Base-by-base conservation (phyloP, 2,888 invertebrate genomes). In the Cremastinae sp. region DNA sequence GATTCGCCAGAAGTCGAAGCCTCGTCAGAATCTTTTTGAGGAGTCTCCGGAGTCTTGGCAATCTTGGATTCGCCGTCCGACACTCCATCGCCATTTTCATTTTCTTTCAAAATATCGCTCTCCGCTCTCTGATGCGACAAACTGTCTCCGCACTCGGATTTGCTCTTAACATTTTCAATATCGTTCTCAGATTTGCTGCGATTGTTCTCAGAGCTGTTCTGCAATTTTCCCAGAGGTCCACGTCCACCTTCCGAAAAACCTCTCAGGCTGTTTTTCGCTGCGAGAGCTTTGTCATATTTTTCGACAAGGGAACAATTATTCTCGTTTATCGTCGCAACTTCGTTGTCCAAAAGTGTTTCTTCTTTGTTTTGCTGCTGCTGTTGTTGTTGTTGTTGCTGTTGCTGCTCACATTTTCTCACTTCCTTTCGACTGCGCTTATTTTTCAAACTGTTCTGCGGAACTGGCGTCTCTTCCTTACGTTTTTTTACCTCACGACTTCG, bases 151-250 rank as follows among this genome's bases (percentile, higher is more conserved):
- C 83, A 59, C n/a, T n/a, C 70, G 2, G 71, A 49, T 69, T 83
- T 78, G 22, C 66, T 7, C 10, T 74, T 53, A 1, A 80, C 61
- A 18, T 78, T 79, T 4, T 80, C 79, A 12, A 86, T 79, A 45
- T 89, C 89, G 49, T 88, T 89, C 36, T 89, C 89, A 0, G 89
- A 90, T 64, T 90, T 89, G 70, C 89, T 89, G 0, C 89, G 86
- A 41, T 81, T 74, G 56, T 73, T 84, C 4, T 75, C 81, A 0
- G 69, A 2, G 9, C 22, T 80, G 8, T 72, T 66, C 8, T 79
- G 62, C 0, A 69, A 16, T 28, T 43, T 81, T 62, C 38, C 80
- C n/a, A 45, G 79, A 78, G 5, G 53, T 58, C 62, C 45, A 82
- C 83, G 1, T 1, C 73, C 83, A 1, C 80, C 81, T 18, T 86